Evolutionary conservation across 2,888 invertebrate species (phyloP).

Genomic region (Dolichopus griseipennis): DNA sequence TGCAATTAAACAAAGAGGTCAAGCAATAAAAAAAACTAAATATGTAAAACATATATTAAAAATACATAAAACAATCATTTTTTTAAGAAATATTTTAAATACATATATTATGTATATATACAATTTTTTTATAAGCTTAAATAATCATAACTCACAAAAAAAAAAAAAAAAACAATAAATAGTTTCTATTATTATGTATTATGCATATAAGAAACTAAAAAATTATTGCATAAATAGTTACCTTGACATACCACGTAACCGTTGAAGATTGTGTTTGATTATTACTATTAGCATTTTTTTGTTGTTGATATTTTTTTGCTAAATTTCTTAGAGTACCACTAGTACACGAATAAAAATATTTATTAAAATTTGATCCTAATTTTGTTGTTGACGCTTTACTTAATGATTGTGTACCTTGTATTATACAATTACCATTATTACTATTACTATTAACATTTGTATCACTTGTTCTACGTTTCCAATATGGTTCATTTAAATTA

Average conservation of each 20-base stretch:
- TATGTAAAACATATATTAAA: too few relatives aligned
- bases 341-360: slow-evolving; percentile 39
- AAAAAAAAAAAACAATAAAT: neutral
- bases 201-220: neutral
- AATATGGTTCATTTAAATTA: neutral
- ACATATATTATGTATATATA: too few relatives aligned
- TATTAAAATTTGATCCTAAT: slow-evolving; percentile 31
- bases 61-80: too few relatives aligned
- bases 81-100: too few relatives aligned
- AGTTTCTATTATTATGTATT: too few relatives aligned
- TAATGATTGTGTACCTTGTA: slow-evolving; percentile 25
- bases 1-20: too few relatives aligned
- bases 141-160: slow-evolving; percentile 14
- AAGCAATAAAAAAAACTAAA: too few relatives aligned
- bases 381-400: slow-evolving; percentile 17
- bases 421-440: slow-evolving; percentile 27
- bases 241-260: slow-evolving; percentile 66
- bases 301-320: slow-evolving; percentile 31
- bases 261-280: slow-evolving; percentile 23
- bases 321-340: slow-evolving; percentile 36
- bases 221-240: slow-evolving; percentile 38
- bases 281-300: neutral
- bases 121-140: too few relatives aligned
- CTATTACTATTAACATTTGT: slow-evolving; percentile 10
- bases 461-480: slow-evolving; percentile 6